Base-by-base conservation (phyloP, 2,888 invertebrate species). In the Timema podura region DNA sequence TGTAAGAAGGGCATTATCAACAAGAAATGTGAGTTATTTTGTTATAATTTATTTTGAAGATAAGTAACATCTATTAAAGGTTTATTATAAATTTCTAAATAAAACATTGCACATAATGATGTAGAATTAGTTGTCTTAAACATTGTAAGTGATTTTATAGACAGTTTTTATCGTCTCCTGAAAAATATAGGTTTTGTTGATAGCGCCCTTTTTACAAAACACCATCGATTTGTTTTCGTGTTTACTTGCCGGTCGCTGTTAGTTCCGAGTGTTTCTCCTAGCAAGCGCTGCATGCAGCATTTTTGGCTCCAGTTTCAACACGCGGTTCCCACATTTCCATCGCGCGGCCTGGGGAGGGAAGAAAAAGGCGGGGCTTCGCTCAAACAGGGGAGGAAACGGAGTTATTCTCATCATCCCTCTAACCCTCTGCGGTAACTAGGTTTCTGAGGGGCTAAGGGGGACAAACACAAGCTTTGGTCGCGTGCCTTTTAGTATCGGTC, bases 401-500 rank as follows among this genome's bases (percentile, higher is more conserved):
- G 30, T 66, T 51, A 48, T 13, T 48, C 47, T 59, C 47, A 15
- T 30, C 16, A 16, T 48, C 16, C 10, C 48, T 30, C 30, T 30
- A 16, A 15, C 16, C 10, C 48, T 30, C 30, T 30, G 30, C 3
- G 30, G 30, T 1, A 30, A 30, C 30, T 30, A 30, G 30, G 30
- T 30, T 30, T 16, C 15, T 48, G 47, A 46, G 10, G 16, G 46
- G 64, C 30, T 13, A 64, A 61, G 64, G 48, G 65, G 65, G 49
- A 45, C 16, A 48, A 59, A 51, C 61, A 75, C 71, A 72, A 75
- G 74, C 72, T 78, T 9, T 30, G 15, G 57, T 7, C 13, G 9
- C 11, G 51, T 51, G 11, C 51, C n/a, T 11, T n/a, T n/a, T 11
- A 51, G 51, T n/a, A 51, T 11, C 49, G 49, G 47, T 67, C 73